Percentiles rank a stretch among this genome's conserved stretches.
These are phyloP conservation scores for Geotrupes spiniger DNA, from an alignment of 2,888 invertebrate species.

Conservation along the genomic window DNA sequence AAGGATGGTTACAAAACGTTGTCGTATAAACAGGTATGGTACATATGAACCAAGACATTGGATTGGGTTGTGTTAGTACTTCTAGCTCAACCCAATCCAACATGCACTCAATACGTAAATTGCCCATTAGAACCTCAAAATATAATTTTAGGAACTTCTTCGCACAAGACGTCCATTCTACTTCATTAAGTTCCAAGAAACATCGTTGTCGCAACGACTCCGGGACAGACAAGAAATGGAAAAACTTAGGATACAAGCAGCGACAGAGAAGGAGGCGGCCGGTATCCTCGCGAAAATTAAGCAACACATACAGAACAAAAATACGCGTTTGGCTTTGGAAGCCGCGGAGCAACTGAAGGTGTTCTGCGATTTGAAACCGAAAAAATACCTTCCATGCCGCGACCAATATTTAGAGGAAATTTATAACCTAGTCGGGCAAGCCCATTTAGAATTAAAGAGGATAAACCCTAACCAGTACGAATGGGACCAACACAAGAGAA, in stretches of 20 bases:
- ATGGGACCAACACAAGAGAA: constrained; percentile 39
- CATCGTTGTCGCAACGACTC: constrained; percentile 38
- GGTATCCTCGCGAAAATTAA: constrained; percentile 42
- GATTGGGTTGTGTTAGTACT: not conserved
- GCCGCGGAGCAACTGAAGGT: constrained; percentile 47
- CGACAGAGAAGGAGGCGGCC: constrained; percentile 46
- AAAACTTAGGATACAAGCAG: constrained; percentile 38
- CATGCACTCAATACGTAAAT: no score
- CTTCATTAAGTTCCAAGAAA: constrained; percentile 46
- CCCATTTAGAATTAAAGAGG: constrained; percentile 49
- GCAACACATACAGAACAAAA: constrained; percentile 35
- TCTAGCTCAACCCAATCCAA: constrained; percentile 1
- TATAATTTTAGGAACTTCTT: constrained; percentile 45
- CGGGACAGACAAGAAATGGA: constrained; percentile 39
- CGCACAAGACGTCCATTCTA: constrained; percentile 51
- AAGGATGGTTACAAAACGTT: constrained; percentile 42
- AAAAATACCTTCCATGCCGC: constrained; percentile 47
- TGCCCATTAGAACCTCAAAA: no score
- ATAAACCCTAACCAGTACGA: constrained; percentile 36
- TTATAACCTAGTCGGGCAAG: constrained; percentile 48
- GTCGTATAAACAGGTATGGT: constrained; percentile 41
- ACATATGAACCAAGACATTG: not conserved
- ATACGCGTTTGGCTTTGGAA: constrained; percentile 33
- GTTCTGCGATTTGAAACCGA: constrained; percentile 47
- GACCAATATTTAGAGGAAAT: constrained; percentile 44